A percentile compares a stretch with the other conserved stretches of the same genome.
These are phyloP conservation scores for Chironomus tepperi DNA, from an alignment of 1,140 invertebrate species.

Conservation along the genomic window DNA sequence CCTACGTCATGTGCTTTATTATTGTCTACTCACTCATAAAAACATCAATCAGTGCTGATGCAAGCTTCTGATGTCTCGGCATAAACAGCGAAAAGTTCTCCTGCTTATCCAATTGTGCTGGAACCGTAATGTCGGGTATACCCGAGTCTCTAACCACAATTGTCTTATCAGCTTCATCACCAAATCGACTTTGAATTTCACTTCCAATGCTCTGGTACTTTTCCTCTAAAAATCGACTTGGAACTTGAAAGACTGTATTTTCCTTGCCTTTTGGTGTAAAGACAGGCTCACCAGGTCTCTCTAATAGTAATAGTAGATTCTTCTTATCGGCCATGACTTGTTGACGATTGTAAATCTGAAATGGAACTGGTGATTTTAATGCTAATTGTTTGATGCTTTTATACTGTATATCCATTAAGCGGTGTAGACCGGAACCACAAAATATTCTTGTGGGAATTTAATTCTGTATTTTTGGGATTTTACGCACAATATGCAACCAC, in stretches of 20 bases:
- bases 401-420: background rate
- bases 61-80: conserved; percentile 44
- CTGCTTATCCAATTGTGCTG: conserved; percentile 41
- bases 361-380: background rate
- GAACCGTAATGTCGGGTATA: conserved; percentile 47
- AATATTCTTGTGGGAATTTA: no score
- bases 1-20: no score
- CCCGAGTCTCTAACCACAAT: conserved; percentile 46
- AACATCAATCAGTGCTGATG: conserved; percentile 42
- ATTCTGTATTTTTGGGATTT: no score
- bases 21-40: conserved; percentile 44
- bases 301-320: conserved; percentile 53
- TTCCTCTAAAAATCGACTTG: conserved; percentile 35
- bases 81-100: conserved; percentile 49
- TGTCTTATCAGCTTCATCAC: conserved; percentile 40
- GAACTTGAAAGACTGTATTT: conserved; percentile 28
- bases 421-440: no score
- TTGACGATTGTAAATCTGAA: background rate
- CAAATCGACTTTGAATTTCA: conserved; percentile 45
- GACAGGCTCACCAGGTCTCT: conserved; percentile 64
- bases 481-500: no score
- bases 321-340: conserved; percentile 38
- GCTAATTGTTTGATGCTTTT: background rate
- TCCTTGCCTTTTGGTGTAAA: conserved; percentile 43
- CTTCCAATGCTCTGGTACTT: conserved; percentile 39